Percentiles rank a stretch among this genome's conserved stretches.
Evolutionary conservation across 2,113 vertebrate genomes (phyloP).

Genomic region (Festucalex cinctus): DNA sequence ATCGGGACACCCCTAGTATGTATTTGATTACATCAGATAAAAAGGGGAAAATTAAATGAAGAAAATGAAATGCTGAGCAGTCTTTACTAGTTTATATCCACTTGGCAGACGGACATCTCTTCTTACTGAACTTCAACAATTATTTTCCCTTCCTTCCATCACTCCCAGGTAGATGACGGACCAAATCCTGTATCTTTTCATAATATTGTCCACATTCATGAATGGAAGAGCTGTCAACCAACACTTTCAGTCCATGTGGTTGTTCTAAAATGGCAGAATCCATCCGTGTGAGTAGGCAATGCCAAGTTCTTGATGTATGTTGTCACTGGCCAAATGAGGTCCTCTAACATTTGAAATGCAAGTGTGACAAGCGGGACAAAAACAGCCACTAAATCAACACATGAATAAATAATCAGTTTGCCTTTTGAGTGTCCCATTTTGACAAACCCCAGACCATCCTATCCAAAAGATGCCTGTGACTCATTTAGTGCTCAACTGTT

Average conservation of each 20-base stretch:
- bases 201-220: constrained; percentile 27
- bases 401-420: constrained; percentile 67
- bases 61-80: background rate
- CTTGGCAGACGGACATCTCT: constrained; percentile 33
- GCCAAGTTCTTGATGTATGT: constrained; percentile 20
- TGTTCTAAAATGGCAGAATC: constrained; percentile 14
- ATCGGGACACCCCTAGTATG: no score
- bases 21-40: constrained; percentile 67
- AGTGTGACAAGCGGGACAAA: constrained; percentile 58
- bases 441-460: constrained; percentile 44
- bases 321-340: constrained; percentile 48
- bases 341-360: constrained; percentile 55
- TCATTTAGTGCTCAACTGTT: constrained; percentile 48
- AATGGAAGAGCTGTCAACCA: constrained; percentile 24
- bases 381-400: constrained; percentile 55
- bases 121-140: constrained; percentile 19
- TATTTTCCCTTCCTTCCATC: constrained; percentile 8
- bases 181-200: background rate
- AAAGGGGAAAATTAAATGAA: constrained; percentile 13
- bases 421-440: constrained; percentile 57
- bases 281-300: background rate
- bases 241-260: constrained; percentile 15
- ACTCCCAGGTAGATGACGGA: constrained; percentile 13
- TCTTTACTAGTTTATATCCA: constrained; percentile 34
- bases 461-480: constrained; percentile 44